Conservation (phyloP, 2,888 invertebrate genomes). For the Syrphus vitripennis region DNA sequence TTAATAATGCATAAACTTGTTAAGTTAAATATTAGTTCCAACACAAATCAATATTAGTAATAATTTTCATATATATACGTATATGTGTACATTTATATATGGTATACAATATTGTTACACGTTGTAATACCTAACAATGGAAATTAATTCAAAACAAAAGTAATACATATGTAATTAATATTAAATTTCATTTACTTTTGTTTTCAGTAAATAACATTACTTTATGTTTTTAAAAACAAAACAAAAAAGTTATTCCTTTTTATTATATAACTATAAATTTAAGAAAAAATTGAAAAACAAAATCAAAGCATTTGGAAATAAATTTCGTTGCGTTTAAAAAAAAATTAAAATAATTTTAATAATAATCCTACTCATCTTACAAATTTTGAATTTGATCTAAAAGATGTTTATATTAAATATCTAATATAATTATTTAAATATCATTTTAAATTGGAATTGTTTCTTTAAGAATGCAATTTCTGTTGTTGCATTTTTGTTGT, state of each 20-base stretch:
- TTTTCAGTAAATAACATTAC: not conserved
- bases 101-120: constrained; percentile 48
- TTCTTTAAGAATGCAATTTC: constrained; percentile 46
- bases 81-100: not conserved
- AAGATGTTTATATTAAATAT: constrained; percentile 34
- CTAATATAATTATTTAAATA: constrained; percentile 55
- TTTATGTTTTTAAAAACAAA: not conserved
- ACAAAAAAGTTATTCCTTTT: not conserved
- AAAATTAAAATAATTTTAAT: not conserved
- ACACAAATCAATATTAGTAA: constrained; percentile 63
- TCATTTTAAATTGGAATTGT: constrained; percentile 57
- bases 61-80: constrained; percentile 6
- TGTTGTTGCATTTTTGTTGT: constrained; percentile 26
- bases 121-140: constrained; percentile 42
- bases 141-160: constrained; percentile 15
- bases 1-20: constrained; percentile 60
- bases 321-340: constrained; percentile 62
- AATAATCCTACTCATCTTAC: constrained; percentile 26
- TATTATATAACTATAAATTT: not conserved
- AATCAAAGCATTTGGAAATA: constrained; percentile 48
- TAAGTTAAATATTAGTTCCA: constrained; percentile 45
- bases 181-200: not conserved
- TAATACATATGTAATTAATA: not conserved
- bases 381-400: constrained; percentile 56
- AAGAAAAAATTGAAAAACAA: constrained; percentile 7